Evolutionary conservation across 1,140 invertebrate genomes (phyloP).

Genomic region (Harpegnathos saltator): DNA sequence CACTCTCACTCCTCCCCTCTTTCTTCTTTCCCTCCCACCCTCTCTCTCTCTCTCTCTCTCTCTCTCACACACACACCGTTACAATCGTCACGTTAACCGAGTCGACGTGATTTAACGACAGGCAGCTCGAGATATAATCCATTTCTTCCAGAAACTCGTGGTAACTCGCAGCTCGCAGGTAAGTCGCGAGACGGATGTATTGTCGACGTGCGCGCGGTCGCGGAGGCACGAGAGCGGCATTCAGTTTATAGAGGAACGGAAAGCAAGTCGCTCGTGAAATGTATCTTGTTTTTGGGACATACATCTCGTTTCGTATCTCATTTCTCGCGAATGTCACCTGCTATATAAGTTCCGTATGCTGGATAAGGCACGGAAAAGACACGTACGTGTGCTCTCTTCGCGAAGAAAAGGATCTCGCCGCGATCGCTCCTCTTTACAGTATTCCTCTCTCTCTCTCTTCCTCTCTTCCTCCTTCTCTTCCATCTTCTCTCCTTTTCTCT

Average conservation of each 20-base stretch:
- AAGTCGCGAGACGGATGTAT: constrained; percentile 33
- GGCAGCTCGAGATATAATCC: background rate
- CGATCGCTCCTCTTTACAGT: constrained; percentile 50
- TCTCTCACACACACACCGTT: too few relatives aligned
- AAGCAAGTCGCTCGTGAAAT: constrained; percentile 54
- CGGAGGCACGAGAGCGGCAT: background rate
- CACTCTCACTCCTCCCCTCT: too few relatives aligned
- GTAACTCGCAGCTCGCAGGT: background rate
- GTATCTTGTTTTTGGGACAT: constrained; percentile 58
- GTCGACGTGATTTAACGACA: too few relatives aligned
- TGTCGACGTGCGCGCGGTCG: background rate
- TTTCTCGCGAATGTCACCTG: constrained; percentile 53
- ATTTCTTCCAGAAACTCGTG: background rate
- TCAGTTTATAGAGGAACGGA: constrained; percentile 56
- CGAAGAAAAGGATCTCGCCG: constrained; percentile 55
- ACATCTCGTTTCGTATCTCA: constrained; percentile 54
- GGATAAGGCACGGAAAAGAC: constrained; percentile 49
- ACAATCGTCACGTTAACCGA: too few relatives aligned
- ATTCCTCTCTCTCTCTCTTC: background rate
- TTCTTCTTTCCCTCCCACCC: too few relatives aligned
- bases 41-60: too few relatives aligned
- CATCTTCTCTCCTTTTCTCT: background rate
- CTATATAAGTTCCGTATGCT: constrained; percentile 56
- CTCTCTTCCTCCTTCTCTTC: background rate
- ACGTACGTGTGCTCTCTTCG: constrained; percentile 39